Percentiles rank a stretch among this genome's conserved stretches.
These are phyloP conservation scores for Chelmon rostratus DNA, from an alignment of 2,797 vertebrate species.

Conservation along the genomic window DNA sequence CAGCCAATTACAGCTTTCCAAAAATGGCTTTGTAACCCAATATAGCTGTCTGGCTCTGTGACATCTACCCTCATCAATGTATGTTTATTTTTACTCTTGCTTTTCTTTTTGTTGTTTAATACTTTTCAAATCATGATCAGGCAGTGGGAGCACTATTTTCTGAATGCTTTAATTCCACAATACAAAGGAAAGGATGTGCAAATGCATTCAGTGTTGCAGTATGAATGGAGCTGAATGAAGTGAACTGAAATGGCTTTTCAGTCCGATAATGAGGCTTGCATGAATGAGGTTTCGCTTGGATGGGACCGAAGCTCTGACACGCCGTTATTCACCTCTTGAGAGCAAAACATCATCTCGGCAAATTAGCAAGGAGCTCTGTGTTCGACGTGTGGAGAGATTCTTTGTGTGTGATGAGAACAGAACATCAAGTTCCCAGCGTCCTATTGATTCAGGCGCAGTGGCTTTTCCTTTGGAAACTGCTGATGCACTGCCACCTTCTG, in stretches of 20 bases:
- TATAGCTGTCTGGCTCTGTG: no score
- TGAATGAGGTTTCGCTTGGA: constrained; percentile 21
- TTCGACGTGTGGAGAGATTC: not conserved
- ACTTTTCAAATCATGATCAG: not conserved
- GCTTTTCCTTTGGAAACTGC: constrained; percentile 4
- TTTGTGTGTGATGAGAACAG: constrained; percentile 19
- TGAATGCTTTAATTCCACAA: not conserved
- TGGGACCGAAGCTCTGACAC: not conserved
- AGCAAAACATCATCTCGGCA: constrained; percentile 4
- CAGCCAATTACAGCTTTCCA: not conserved
- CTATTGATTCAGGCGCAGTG: not conserved
- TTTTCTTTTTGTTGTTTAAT: not conserved
- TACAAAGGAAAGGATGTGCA: not conserved
- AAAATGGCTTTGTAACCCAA: no score
- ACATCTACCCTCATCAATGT: no score
- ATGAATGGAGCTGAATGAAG: constrained; percentile 9
- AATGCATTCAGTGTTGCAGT: not conserved
- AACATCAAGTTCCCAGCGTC: constrained; percentile 35
- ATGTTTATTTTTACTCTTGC: not conserved
- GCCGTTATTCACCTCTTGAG: not conserved
- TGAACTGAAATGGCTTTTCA: constrained; percentile 21
- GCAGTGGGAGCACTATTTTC: not conserved
- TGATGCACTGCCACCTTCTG: constrained; percentile 55
- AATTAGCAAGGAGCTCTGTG: not conserved
- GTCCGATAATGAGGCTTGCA: not conserved